Conservation (phyloP, 2,113 vertebrate genomes). For the Alethe castanea region DNA sequence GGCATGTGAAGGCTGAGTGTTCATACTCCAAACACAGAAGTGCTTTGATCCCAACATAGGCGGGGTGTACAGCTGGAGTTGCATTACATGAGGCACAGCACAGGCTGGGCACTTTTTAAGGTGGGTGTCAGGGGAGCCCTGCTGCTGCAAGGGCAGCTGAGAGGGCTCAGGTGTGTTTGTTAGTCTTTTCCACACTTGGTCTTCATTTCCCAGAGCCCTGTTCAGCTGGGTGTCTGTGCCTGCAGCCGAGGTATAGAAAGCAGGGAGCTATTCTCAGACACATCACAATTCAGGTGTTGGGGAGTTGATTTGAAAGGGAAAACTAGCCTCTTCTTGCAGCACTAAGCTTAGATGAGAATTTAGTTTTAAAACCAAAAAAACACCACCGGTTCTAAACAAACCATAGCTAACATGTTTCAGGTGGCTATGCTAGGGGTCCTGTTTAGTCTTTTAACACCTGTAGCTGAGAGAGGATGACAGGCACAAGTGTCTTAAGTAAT, state of each 20-base stretch:
- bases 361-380: background rate
- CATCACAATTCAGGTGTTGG: background rate
- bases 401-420: background rate
- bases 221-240: background rate
- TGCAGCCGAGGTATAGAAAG: background rate
- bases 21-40: background rate
- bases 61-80: background rate
- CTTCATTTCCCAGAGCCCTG: background rate
- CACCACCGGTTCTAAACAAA: background rate
- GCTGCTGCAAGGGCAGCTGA: background rate
- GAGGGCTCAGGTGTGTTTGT: background rate
- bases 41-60: background rate
- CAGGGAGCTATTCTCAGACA: background rate
- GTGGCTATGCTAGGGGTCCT: too few relatives aligned
- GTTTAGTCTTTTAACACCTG: background rate
- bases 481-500: background rate
- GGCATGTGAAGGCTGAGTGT: background rate
- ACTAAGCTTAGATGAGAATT: background rate
- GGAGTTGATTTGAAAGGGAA: background rate
- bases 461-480: background rate
- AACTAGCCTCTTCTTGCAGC: background rate
- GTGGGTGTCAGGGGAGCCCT: background rate
- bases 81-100: accelerated
- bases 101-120: background rate
- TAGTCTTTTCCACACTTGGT: background rate